Percentiles rank a stretch among this genome's conserved stretches.
Conservation (phyloP, 2,888 invertebrate genomes). For the Lottia gigantea region DNA sequence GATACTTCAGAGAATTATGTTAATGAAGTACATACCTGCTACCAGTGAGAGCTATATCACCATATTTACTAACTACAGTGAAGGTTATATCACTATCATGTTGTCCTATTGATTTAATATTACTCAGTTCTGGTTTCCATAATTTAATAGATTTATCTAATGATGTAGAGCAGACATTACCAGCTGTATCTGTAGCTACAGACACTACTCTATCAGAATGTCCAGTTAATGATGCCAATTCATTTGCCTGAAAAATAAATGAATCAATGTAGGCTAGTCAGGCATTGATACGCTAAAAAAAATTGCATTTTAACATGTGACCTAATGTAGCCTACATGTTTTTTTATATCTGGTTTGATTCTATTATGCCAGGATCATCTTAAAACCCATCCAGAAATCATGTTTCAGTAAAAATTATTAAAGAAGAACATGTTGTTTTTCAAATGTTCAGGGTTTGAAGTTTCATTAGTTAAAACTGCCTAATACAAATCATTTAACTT, state of each 20-base stretch:
- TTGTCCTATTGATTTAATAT: slow-evolving; percentile 31
- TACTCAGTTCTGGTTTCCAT: slow-evolving; percentile 51
- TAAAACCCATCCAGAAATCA: no score
- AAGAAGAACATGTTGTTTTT: no score
- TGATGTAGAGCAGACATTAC: slow-evolving; percentile 54
- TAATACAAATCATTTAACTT: background rate
- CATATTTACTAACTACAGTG: slow-evolving; percentile 29
- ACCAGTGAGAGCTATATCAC: slow-evolving; percentile 38
- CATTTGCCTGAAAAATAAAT: slow-evolving; percentile 49
- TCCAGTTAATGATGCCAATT: slow-evolving; percentile 58
- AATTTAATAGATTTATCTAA: slow-evolving; percentile 57
- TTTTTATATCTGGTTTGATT: no score
- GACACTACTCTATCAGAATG: slow-evolving; percentile 61
- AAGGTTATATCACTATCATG: slow-evolving; percentile 56
- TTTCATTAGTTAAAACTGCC: background rate
- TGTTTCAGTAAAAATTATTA: no score
- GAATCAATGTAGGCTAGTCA: background rate
- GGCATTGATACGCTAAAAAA: no score
- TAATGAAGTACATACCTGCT: slow-evolving; percentile 55
- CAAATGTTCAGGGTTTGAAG: no score
- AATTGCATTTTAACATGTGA: no score
- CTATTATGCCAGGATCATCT: no score
- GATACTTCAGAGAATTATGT: no score
- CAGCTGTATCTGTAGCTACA: slow-evolving; percentile 48
- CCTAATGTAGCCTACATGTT: no score